Evolutionary conservation across 2,888 invertebrate species (phyloP).

Genomic region (Philhelius pedissequus): DNA sequence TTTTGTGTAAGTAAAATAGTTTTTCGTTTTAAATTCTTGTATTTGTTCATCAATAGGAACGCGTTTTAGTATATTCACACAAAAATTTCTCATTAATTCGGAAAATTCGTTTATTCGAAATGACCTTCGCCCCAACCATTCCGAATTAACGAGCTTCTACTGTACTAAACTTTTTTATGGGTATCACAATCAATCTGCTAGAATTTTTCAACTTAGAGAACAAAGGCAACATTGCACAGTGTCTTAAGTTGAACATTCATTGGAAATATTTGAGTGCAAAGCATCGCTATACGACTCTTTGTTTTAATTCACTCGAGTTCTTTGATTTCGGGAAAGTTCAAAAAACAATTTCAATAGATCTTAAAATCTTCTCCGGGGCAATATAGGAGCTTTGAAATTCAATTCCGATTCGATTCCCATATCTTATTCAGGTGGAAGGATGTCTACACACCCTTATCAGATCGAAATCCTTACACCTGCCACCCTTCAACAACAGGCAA

Average conservation of each 20-base stretch:
- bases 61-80: too few relatives aligned
- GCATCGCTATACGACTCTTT: background rate
- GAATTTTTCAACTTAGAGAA: background rate
- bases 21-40: too few relatives aligned
- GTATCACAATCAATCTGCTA: background rate
- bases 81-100: too few relatives aligned
- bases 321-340: background rate
- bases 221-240: background rate
- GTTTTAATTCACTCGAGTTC: background rate
- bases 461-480: constrained; percentile 13
- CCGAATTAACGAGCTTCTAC: too few relatives aligned
- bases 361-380: background rate
- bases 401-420: background rate
- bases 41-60: too few relatives aligned
- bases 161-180: too few relatives aligned
- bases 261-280: background rate
- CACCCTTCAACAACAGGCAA: background rate
- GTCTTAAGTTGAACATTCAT: background rate
- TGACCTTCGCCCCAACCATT: too few relatives aligned
- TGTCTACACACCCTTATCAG: background rate
- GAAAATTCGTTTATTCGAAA: too few relatives aligned
- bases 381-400: background rate
- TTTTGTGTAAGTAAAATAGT: too few relatives aligned
- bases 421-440: background rate
- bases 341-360: constrained; percentile 12